Conservation (phyloP, 2,113 vertebrate genomes). For the Syngnathus scovelli region DNA sequence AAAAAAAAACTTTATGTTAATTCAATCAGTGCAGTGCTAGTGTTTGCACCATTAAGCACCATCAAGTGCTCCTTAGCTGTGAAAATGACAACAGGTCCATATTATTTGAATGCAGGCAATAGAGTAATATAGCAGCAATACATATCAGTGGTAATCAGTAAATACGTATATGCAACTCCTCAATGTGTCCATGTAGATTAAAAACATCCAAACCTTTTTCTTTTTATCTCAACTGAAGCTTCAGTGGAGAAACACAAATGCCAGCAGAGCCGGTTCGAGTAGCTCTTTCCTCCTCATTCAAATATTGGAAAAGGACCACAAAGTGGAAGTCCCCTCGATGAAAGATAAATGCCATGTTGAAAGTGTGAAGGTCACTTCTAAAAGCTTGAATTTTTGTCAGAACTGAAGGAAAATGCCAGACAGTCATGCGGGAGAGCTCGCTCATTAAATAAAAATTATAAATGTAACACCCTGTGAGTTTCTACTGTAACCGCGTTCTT, state of each 20-base stretch:
- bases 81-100: background rate
- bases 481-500: background rate
- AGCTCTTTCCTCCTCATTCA: background rate
- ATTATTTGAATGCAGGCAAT: background rate
- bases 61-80: background rate
- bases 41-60: background rate
- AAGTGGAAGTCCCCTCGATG: background rate
- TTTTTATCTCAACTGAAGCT: background rate
- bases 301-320: background rate
- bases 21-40: background rate
- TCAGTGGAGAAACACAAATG: constrained; percentile 1
- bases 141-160: too few species aligned
- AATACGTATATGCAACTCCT: too few species aligned
- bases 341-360: background rate
- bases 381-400: background rate
- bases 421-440: background rate
- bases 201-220: too few species aligned
- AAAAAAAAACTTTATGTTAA: background rate
- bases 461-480: background rate
- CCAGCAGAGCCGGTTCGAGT: background rate
- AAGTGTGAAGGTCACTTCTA: background rate
- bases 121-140: too few species aligned
- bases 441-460: background rate
- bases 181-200: too few species aligned
- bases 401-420: background rate